Percentiles rank a stretch among this genome's conserved stretches.
phyloP scores from a whole-genome alignment of 2,113 vertebrate genomes.

The Hydropotes inermis region DNA sequence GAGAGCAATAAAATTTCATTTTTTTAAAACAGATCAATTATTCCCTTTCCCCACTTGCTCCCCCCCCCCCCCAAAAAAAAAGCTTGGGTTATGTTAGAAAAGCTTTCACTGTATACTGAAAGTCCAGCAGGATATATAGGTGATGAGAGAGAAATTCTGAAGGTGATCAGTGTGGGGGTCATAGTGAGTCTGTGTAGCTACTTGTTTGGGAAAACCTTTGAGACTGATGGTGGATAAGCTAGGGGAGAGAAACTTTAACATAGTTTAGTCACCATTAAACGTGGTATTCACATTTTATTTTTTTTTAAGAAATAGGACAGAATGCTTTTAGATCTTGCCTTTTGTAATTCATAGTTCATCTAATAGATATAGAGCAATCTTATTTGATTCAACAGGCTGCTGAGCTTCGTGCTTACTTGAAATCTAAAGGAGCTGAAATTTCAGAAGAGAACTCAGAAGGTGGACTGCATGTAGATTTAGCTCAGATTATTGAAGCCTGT shows the following conservation, averaged over 20 bases:
- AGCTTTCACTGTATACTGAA: not conserved
- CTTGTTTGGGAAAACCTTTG: not conserved
- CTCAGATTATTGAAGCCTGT: conserved; percentile 97
- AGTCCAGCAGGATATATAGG: not conserved
- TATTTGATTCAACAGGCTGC: conserved; percentile 84
- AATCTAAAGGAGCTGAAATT: conserved; percentile 96
- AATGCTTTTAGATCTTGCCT: not conserved
- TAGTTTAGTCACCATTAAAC: not conserved
- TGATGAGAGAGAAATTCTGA: not conserved
- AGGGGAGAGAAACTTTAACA: not conserved
- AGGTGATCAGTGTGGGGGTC: not conserved
- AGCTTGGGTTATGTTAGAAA: not conserved
- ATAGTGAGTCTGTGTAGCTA: not conserved
- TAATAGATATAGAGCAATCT: not conserved
- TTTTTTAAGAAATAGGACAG: not conserved
- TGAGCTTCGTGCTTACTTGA: conserved; percentile 94
- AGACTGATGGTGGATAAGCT: not conserved
- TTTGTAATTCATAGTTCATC: not conserved
- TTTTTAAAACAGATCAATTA: not conserved
- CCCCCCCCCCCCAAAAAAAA: not conserved
- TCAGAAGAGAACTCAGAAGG: conserved; percentile 96
- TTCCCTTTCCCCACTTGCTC: accelerated
- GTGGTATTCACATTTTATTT: not conserved
- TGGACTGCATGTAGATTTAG: conserved; percentile 94
- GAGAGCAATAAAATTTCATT: not conserved